These are phyloP conservation scores for Helicoverpa armigera DNA, from an alignment of 1,140 invertebrate species.

Conservation along the genomic window DNA sequence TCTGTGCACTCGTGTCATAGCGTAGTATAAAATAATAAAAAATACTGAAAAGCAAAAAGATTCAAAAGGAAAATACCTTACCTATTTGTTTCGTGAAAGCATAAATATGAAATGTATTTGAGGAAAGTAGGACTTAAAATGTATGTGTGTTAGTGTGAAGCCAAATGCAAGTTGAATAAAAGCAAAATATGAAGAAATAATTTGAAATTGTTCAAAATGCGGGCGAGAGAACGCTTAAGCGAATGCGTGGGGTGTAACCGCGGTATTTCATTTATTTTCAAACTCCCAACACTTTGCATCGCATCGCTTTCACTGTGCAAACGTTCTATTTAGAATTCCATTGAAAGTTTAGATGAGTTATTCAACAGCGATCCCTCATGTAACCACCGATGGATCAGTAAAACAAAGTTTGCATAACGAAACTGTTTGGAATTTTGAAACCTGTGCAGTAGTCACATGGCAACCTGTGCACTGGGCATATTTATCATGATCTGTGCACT, in stretches of 20 bases:
- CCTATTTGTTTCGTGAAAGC: slow-evolving; percentile 17
- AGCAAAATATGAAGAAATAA: slow-evolving; percentile 37
- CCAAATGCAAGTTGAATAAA: slow-evolving; percentile 8
- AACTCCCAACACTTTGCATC: not conserved
- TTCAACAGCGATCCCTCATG: slow-evolving; percentile 17
- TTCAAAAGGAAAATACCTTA: not conserved
- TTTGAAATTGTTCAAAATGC: slow-evolving; percentile 35
- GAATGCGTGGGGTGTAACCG: not conserved
- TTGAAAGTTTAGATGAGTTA: slow-evolving; percentile 17
- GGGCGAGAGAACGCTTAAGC: slow-evolving; percentile 17
- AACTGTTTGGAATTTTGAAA: not conserved
- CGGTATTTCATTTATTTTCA: slow-evolving; percentile 12
- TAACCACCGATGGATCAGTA: slow-evolving; percentile 6
- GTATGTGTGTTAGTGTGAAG: slow-evolving; percentile 28
- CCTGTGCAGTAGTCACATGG: not conserved
- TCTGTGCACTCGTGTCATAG: not conserved
- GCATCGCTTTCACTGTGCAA: slow-evolving; percentile 11
- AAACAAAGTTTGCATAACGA: not conserved
- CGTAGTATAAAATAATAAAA: not conserved
- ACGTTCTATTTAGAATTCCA: slow-evolving; percentile 8
- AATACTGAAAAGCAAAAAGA: slow-evolving; percentile 5
- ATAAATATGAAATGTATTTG: slow-evolving; percentile 12
- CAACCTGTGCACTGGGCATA: not conserved
- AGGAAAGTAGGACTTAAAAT: slow-evolving; percentile 5
- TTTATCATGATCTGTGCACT: not conserved